Evolutionary conservation across 1,140 invertebrate species (phyloP).

Genomic region (Onthophagus taurus): DNA sequence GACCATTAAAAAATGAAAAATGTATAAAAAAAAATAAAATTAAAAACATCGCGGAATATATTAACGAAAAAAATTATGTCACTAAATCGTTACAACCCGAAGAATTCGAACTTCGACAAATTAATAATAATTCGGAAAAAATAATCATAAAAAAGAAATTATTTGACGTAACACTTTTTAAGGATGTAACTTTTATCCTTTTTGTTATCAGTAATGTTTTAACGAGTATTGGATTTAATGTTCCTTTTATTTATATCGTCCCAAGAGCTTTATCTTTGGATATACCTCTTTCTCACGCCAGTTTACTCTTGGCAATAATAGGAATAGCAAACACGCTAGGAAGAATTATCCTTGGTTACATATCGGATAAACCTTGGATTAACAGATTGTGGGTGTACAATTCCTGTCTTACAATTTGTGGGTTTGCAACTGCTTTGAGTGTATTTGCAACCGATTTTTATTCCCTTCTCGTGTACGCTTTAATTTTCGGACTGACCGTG

Average conservation of each 20-base stretch:
- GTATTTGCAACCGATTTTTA: slow-evolving; percentile 60
- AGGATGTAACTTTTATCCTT: slow-evolving; percentile 79
- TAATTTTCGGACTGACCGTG: slow-evolving; percentile 76
- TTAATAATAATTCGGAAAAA: not conserved
- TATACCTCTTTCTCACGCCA: slow-evolving; percentile 47
- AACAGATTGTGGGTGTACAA: slow-evolving; percentile 87
- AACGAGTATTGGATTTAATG: slow-evolving; percentile 93
- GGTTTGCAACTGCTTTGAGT: slow-evolving; percentile 74
- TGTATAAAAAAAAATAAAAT: slow-evolving; percentile 27
- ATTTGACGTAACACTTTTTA: slow-evolving; percentile 75
- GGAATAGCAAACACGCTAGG: slow-evolving; percentile 83
- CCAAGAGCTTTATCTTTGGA: slow-evolving; percentile 51
- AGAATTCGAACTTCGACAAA: too few species aligned
- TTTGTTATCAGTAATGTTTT: slow-evolving; percentile 91
- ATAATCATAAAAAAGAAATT: slow-evolving; percentile 54
- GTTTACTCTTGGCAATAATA: slow-evolving; percentile 65
- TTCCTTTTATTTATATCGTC: slow-evolving; percentile 81
- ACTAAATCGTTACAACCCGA: slow-evolving; percentile 27
- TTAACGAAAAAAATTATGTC: slow-evolving; percentile 41
- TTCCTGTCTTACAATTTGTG: slow-evolving; percentile 71
- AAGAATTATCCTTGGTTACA: slow-evolving; percentile 71
- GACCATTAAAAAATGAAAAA: slow-evolving; percentile 46
- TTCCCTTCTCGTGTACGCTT: slow-evolving; percentile 64
- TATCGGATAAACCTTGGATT: slow-evolving; percentile 79
- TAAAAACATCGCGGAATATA: slow-evolving; percentile 37